Base-by-base conservation (phyloP, 1,140 invertebrate genomes). In the Aricia agestis region DNA sequence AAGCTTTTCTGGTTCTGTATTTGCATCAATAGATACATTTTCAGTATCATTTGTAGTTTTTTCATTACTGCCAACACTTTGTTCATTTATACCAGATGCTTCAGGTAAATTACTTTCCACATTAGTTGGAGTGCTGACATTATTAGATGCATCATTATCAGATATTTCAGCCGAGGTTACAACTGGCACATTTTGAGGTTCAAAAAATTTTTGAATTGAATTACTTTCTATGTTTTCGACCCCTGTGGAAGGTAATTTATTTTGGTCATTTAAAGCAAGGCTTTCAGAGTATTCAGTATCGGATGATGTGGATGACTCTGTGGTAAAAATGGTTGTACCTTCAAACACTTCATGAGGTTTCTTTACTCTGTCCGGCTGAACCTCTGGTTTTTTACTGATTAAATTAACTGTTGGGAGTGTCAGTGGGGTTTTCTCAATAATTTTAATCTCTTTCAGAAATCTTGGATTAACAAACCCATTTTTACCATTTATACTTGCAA, bases 401-500 rank as follows among this genome's bases (percentile, higher is more conserved):
- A 68, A 45, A 32, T 87, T 78, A 67, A 82, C 58, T 11, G 86
- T 80, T 18, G 91, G 63, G 69, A 82, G 67, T 69, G 85, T 66
- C 61, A 75, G 66, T 31, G 85, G 81, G 61, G 76, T 77, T 63
- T 81, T 83, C 32, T 79, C 77, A 32, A 82, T 72, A 75, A 88
- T 74, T 82, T 87, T 91, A 36, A 67, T 74, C 82, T 91, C 90
- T 75, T 77, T 82, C 72, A 92, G 77, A 84, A 95, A 94, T 13
- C 85, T 83, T 67, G 92, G 92, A 59, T 94, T 94, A 25, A 94
- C 93, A 87, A 96, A 97, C 61, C 96, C 96, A 75, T 92, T 86
- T 79, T 93, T 93, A 32, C 95, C 95, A 82, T 94, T 93, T 41
- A 96, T 93, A 87, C 94, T 93, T 25, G 94, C 95, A 76, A 94